Evolutionary conservation across 2,888 invertebrate genomes (phyloP), one percentile per base, ranked within the genome.

Genomic region (Zaprionus bogoriensis): DNA sequence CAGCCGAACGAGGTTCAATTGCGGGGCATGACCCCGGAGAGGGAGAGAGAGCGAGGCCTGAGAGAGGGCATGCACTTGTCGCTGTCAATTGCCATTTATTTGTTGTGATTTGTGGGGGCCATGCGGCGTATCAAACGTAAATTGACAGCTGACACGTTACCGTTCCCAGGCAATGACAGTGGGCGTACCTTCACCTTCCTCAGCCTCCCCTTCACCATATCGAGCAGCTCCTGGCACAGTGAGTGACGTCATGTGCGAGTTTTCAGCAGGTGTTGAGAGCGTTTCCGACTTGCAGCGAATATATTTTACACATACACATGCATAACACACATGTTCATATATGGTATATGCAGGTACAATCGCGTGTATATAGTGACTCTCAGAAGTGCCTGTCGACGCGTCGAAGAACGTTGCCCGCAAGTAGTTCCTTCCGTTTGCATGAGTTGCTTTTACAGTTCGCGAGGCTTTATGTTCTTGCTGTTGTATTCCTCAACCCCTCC

Each of bases 381-480:
- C 19, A 41, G 52, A 55, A 62, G 52, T 54, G 65, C 54, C 30
- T 60, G 64, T 53, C 63, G 46, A 65, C 61, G 46, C 62, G 62
- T 72, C 67, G 68, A 74, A 57, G 75, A 58, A 77, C 70, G 67
- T 69, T 77, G 78, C 67, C 81, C 81, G 85, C 85, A 81, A 84
- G 65, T 81, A 74, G 76, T 84, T 81, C 81, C 85, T 81, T 81
- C 81, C 81, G 85, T 71, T 81, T 77, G 69, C 77, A 81, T 77
- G 80, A 83, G 74, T 62, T 60, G 63, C 42, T 28, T 47, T 55
- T 39, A 50, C 19, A 38, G 41, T 17, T 32, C 14, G 1, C n/a
- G 27, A 38, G 20, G 57, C n/a, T 30, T 5, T 19, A 10, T 27
- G 20, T 39, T 47, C 30, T 17, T 22, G 47, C 47, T 60, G 60